A percentile compares a stretch with the other conserved stretches of the same genome.
Evolutionary conservation across 2,888 invertebrate genomes (phyloP).

Genomic region (Pammene fasciana): DNA sequence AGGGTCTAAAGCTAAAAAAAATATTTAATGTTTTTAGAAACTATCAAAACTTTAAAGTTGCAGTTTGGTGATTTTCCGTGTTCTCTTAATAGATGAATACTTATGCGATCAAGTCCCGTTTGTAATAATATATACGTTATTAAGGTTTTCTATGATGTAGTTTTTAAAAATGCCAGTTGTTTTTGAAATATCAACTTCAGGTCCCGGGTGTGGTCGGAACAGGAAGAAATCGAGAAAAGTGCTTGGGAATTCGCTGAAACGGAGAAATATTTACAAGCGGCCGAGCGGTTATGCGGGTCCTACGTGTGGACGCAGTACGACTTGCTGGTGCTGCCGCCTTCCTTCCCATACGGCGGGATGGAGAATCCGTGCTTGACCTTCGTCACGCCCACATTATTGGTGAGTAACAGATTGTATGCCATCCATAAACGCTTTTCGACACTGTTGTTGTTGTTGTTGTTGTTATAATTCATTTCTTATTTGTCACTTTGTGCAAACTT

Average conservation of each 20-base stretch:
- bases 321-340: slow-evolving; percentile 93
- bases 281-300: slow-evolving; percentile 92
- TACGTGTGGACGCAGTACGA: slow-evolving; percentile 97
- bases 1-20: too few relatives aligned
- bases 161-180: slow-evolving; percentile 82
- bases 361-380: slow-evolving; percentile 98
- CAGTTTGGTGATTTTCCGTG: too few relatives aligned
- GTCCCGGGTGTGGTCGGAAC: slow-evolving; percentile 95
- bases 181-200: slow-evolving; percentile 58
- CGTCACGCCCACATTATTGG: slow-evolving; percentile 95
- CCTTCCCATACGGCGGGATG: slow-evolving; percentile 98
- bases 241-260: slow-evolving; percentile 96
- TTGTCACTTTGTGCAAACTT: too few relatives aligned
- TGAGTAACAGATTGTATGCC: slow-evolving; percentile 61
- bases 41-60: too few relatives aligned
- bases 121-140: too few relatives aligned
- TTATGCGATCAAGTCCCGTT: too few relatives aligned
- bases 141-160: neutral
- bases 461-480: too few relatives aligned
- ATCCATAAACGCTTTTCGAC: too few relatives aligned
- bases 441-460: too few relatives aligned
- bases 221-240: slow-evolving; percentile 90
- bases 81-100: too few relatives aligned
- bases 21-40: too few relatives aligned
- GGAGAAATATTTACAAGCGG: slow-evolving; percentile 90